Evolutionary conservation across 2,797 vertebrate genomes (phyloP).

Genomic region (Pelochelys cantorii): DNA sequence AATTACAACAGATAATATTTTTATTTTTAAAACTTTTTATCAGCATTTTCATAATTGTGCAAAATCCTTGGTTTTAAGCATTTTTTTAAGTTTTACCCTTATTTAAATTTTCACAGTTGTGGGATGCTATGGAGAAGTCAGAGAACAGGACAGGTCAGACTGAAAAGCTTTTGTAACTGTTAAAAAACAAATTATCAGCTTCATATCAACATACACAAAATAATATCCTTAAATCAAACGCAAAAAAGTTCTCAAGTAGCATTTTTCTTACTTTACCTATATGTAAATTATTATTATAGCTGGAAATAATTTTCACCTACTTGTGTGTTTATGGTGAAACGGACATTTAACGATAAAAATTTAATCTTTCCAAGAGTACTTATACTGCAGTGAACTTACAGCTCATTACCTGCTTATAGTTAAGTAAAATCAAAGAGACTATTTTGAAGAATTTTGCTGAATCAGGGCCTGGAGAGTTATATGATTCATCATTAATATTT

Average conservation of each 20-base stretch:
- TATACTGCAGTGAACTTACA: not conserved
- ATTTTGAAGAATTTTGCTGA: not conserved
- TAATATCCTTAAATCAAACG: not conserved
- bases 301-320: not conserved
- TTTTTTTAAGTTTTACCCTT: not conserved
- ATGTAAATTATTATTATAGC: not conserved
- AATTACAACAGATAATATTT: not conserved
- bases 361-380: not conserved
- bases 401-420: not conserved
- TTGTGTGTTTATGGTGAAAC: not conserved
- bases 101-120: not conserved
- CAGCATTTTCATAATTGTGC: not conserved
- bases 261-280: not conserved
- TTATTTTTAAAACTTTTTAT: not conserved
- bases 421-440: too few species aligned
- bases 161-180: not conserved
- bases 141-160: not conserved
- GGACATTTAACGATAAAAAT: not conserved
- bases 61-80: not conserved
- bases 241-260: not conserved
- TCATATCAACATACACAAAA: not conserved
- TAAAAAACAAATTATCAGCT: not conserved
- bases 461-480: not conserved
- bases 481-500: not conserved
- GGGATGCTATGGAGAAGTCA: not conserved